Evolutionary conservation across 2,113 vertebrate species (phyloP).

Genomic region (Nothocercus nigrocapillus): DNA sequence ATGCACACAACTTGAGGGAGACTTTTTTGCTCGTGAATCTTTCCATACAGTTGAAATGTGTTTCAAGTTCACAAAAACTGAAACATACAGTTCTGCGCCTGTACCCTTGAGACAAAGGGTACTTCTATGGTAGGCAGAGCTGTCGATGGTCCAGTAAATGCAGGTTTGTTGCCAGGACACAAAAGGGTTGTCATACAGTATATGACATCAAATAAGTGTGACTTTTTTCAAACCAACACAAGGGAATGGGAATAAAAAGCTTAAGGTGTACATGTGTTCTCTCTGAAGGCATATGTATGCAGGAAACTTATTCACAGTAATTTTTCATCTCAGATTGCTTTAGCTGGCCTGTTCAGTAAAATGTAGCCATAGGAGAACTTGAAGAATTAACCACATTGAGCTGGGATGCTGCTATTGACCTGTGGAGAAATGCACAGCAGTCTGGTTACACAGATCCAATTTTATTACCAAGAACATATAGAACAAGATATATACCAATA

Average conservation of each 20-base stretch:
- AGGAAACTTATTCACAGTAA: neutral
- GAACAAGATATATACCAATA: neutral
- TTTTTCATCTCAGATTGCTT: neutral
- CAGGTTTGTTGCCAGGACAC: neutral
- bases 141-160: neutral
- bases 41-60: neutral
- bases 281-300: neutral
- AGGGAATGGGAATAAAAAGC: neutral
- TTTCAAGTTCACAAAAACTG: neutral
- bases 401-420: neutral
- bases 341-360: neutral
- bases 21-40: neutral
- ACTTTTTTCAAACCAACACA: neutral
- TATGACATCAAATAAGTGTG: neutral
- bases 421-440: neutral
- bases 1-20: neutral
- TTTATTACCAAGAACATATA: neutral
- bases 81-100: conserved; percentile 19
- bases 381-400: neutral
- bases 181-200: neutral
- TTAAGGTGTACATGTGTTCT: neutral
- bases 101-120: neutral
- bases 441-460: neutral
- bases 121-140: conserved; percentile 9
- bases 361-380: neutral